Percentiles rank a stretch among this genome's conserved stretches.
phyloP scores from a whole-genome alignment of 2,113 vertebrate genomes.

The Eurypyga helias region DNA sequence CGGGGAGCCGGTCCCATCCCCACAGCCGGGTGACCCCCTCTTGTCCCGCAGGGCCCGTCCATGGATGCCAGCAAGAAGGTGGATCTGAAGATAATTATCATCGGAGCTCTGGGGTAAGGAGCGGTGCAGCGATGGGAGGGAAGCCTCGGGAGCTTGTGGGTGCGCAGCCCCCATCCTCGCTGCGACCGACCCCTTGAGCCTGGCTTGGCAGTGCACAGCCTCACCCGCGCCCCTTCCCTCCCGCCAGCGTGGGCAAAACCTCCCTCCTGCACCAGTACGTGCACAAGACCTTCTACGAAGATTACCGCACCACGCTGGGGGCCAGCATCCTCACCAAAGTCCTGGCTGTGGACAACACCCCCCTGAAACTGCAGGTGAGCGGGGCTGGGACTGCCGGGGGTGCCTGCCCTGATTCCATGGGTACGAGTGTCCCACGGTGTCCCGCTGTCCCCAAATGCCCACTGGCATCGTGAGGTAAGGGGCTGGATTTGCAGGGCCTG shows the following conservation, averaged over 20 bases:
- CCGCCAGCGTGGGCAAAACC: slow-evolving; percentile 81
- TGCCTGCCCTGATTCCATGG: accelerated
- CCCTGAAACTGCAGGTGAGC: slow-evolving; percentile 81
- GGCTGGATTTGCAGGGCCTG: not conserved
- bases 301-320: slow-evolving; percentile 82
- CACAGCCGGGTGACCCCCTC: accelerated
- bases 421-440: accelerated
- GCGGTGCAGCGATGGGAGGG: not conserved
- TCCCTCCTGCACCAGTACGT: slow-evolving; percentile 84
- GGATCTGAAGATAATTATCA: slow-evolving; percentile 84
- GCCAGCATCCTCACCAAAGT: slow-evolving; percentile 83
- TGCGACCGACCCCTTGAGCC: accelerated
- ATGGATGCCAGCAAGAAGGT: slow-evolving; percentile 80
- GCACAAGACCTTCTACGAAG: slow-evolving; percentile 79
- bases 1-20: accelerated
- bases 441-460: not conserved
- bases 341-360: slow-evolving; percentile 64
- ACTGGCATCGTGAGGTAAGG: accelerated
- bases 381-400: accelerated
- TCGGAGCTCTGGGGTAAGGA: slow-evolving; percentile 82
- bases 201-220: accelerated
- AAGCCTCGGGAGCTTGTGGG: accelerated
- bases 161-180: not conserved
- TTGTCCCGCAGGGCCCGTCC: not conserved
- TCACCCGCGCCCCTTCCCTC: not conserved